Base-by-base conservation (phyloP, 2,888 invertebrate genomes). In the Latrodectus hesperus region DNA sequence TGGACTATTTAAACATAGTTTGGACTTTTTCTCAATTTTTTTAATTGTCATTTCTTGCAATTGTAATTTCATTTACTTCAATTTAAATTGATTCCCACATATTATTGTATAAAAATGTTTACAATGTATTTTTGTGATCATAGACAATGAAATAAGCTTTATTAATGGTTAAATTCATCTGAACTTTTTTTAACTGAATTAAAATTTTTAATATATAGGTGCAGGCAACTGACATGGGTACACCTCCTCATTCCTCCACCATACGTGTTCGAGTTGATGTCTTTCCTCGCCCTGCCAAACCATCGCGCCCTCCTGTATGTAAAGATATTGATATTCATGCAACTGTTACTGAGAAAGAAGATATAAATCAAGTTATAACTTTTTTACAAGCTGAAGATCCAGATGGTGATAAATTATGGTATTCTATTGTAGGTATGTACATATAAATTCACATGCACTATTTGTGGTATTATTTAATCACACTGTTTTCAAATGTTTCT, bases 401-500 rank as follows among this genome's bases (percentile, higher is more conserved):
- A 80, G 98, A 98, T 92, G 95, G 95, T 71, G 97, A 98, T 92
- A 94, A 95, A 87, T 93, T 99, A 90, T 98, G 97, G 96, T 99
- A 96, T 92, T 96, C 96, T 91, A 98, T 99, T 90, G 94, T 95
- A 72, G 93, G 92, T 92, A 90, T 86, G 92, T 38, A 49, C 14
- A 11, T 53, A 86, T 83, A 53, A 38, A 38, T 38, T 38, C 4
- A 26, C 14, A 74, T 64, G 14, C 12, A 3, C 9, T 71, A 17
- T 65, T 14, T 64, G 14, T 12, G 0, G 8, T 71, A 17, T 65
- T 14, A 64, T 11, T 60, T n/a, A 60, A 8, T 60, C 12, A n/a
- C 12, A 60, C 12, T 16, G 6, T 64, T 64, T 64, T 64, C n/a
- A 60, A 70, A 26, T 70, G 14, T 26, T 70, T 70, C 22, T 22